Evolutionary conservation across 2,113 vertebrate species (phyloP).

Genomic region (Sylvicapra grimmia): DNA sequence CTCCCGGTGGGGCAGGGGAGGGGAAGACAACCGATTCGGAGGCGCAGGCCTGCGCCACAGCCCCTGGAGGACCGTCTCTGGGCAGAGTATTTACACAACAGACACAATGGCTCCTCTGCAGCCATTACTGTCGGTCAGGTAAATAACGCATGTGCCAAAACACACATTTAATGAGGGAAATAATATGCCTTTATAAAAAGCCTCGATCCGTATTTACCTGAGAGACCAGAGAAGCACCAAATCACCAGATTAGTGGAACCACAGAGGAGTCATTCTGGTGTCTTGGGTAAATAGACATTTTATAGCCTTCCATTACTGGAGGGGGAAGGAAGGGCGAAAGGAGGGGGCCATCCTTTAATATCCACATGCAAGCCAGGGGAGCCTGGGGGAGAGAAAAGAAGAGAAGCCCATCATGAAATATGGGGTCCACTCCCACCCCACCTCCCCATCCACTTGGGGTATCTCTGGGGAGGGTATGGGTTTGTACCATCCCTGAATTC

Average conservation of each 20-base stretch:
- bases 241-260: conserved; percentile 82
- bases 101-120: conserved; percentile 77
- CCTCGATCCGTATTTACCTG: conserved; percentile 84
- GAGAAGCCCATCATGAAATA: conserved; percentile 29
- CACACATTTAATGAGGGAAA: conserved; percentile 85
- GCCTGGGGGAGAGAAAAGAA: conserved; percentile 4
- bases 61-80: conserved; percentile 59
- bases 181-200: conserved; percentile 81
- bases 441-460: neutral
- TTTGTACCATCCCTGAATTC: neutral
- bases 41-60: conserved; percentile 15
- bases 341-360: conserved; percentile 53
- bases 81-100: conserved; percentile 78
- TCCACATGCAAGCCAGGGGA: neutral
- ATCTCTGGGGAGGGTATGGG: neutral
- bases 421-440: conserved; percentile 14
- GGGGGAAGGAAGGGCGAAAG: neutral
- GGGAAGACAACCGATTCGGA: conserved; percentile 22
- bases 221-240: conserved; percentile 79
- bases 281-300: conserved; percentile 78
- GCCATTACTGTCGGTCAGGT: conserved; percentile 79
- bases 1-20: neutral
- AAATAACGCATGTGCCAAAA: conserved; percentile 84
- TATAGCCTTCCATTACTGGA: conserved; percentile 72
- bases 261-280: conserved; percentile 78